Percentiles rank a stretch among this genome's conserved stretches.
phyloP scores from a whole-genome alignment of 1,140 invertebrate species.

The Wiebesia pumilae region DNA sequence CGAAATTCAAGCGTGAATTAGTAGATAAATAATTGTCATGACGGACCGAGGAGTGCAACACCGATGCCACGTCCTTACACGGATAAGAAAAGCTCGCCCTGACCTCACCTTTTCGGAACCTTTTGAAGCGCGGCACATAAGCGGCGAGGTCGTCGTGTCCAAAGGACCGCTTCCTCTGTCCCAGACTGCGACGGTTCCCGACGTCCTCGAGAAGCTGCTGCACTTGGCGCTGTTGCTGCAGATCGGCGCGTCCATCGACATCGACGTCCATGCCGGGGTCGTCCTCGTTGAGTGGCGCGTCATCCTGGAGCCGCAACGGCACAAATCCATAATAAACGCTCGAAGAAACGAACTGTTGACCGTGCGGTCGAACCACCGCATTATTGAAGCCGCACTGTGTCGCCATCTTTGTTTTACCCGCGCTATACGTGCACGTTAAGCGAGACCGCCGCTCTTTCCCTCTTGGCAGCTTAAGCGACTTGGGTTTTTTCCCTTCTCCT shows the following conservation, averaged over 20 bases:
- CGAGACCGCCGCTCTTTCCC: too few relatives aligned
- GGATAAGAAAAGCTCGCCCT: background rate
- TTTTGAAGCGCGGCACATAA: conserved; percentile 23
- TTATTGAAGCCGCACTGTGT: conserved; percentile 54
- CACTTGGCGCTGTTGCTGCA: background rate
- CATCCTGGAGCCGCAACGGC: conserved; percentile 46
- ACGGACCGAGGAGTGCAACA: background rate
- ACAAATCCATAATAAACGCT: conserved; percentile 66
- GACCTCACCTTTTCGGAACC: conserved; percentile 36
- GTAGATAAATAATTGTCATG: too few relatives aligned
- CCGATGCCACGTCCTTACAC: background rate
- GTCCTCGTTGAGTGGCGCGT: background rate
- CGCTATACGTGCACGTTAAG: background rate
- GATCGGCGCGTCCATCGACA: background rate
- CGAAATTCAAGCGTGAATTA: too few relatives aligned
- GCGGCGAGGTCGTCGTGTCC: conserved; percentile 12
- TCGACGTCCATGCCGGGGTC: conserved; percentile 26
- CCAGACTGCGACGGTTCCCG: background rate
- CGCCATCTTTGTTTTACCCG: conserved; percentile 53
- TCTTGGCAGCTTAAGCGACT: background rate
- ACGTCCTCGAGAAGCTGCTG: conserved; percentile 7
- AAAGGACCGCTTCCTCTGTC: conserved; percentile 26
- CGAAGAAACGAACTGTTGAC: conserved; percentile 62
- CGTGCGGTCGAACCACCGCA: background rate
- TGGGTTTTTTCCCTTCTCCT: background rate